Evolutionary conservation across 2,888 invertebrate species (phyloP).

Genomic region (Polyommatus icarus): DNA sequence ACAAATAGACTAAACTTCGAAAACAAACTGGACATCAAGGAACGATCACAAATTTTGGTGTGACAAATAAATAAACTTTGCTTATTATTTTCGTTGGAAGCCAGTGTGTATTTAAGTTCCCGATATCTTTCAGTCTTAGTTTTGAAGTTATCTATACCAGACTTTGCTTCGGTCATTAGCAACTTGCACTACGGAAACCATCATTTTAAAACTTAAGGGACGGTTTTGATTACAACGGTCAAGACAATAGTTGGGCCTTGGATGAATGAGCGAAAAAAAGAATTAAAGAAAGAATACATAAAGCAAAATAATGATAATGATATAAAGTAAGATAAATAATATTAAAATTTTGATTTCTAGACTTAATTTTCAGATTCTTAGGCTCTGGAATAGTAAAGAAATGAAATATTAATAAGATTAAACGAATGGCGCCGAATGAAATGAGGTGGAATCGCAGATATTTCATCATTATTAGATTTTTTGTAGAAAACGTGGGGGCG

Average conservation of each 20-base stretch:
- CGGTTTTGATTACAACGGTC: background rate
- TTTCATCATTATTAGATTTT: conserved; percentile 16
- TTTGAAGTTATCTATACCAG: conserved; percentile 8
- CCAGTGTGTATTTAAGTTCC: background rate
- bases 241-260: background rate
- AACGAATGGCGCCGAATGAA: conserved; percentile 1
- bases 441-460: conserved; percentile 17
- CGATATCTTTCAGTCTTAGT: conserved; percentile 6
- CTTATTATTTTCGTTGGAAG: background rate
- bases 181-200: background rate
- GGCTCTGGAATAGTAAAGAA: background rate
- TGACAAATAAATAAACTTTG: no score
- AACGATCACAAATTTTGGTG: no score
- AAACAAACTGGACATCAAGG: background rate
- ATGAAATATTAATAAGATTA: conserved; percentile 12
- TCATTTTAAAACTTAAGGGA: background rate
- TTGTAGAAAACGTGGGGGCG: background rate
- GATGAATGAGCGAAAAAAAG: background rate
- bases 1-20: no score
- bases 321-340: background rate
- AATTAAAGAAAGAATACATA: background rate
- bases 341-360: background rate
- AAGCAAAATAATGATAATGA: background rate
- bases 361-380: background rate
- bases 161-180: conserved; percentile 6